phyloP scores from a whole-genome alignment of 2,888 invertebrate species.

The Amphipoea lucens region DNA sequence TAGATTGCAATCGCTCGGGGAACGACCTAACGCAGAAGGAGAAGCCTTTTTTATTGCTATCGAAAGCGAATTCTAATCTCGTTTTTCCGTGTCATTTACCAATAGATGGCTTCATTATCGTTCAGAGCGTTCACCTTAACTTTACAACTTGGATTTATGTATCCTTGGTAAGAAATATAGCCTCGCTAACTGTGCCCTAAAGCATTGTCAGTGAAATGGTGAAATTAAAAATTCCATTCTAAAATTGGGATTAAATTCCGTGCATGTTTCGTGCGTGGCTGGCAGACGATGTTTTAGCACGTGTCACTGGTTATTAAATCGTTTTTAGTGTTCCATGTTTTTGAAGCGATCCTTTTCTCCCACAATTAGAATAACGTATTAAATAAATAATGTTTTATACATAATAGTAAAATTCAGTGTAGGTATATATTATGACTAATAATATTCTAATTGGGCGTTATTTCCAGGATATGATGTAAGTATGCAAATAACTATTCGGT shows the following conservation, averaged over 20 bases:
- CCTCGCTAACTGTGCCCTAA: constrained; percentile 13
- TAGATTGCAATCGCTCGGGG: constrained; percentile 42
- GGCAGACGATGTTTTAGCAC: constrained; percentile 29
- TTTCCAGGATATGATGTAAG: background rate
- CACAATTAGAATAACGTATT: background rate
- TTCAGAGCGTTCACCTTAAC: constrained; percentile 64
- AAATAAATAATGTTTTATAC: background rate
- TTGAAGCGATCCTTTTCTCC: background rate
- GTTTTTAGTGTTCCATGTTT: constrained; percentile 6
- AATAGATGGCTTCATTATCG: constrained; percentile 70
- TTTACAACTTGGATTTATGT: constrained; percentile 60
- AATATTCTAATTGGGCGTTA: background rate
- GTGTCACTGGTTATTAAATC: constrained; percentile 8
- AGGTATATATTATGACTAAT: no score
- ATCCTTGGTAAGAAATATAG: constrained; percentile 12
- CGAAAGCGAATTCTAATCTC: constrained; percentile 71
- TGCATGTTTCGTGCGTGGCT: constrained; percentile 29
- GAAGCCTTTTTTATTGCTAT: constrained; percentile 66
- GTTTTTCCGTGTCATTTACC: constrained; percentile 70
- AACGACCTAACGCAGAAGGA: constrained; percentile 52
- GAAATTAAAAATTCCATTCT: constrained; percentile 52
- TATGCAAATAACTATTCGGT: background rate
- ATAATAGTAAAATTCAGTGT: no score
- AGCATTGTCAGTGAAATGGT: constrained; percentile 25
- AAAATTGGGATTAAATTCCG: constrained; percentile 53